Base-by-base conservation (phyloP, 2,888 invertebrate genomes). In the Pinctada fucata region DNA sequence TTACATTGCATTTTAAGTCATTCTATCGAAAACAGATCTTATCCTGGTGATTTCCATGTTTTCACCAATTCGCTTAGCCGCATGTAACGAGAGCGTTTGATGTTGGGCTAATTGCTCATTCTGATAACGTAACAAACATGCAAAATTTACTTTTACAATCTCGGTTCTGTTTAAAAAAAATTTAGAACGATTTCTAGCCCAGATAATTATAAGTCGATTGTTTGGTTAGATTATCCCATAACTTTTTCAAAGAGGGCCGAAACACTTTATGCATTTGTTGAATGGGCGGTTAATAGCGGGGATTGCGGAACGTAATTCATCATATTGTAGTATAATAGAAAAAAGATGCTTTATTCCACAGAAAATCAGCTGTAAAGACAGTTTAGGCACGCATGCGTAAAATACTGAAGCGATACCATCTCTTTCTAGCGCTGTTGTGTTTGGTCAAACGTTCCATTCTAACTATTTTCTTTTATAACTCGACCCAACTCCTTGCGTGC, bases 381-480 rank as follows among this genome's bases (percentile, higher is more conserved):
- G 74, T 74, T 65, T 31, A 63, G 65, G 74, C 48, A 74, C 49
- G 65, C 66, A 74, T 47, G 74, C 74, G 63, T 74, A 63, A 74
- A 74, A 74, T 74, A 48, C 65, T 74, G n/a, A 31, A 49, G 74
- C 63, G 74, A 74, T 74, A 74, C 58, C 58, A 74, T 74, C 74
- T n/a, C 48, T 66, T 13, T 31, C n/a, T 10, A 58, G 13, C 58
- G 13, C 58, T 13, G 58, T 10, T 13, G 58, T 10, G 8, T 58
- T 58, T 58, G 58, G 58, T 58, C 58, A 58, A 6, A 58, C 13
- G 58, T 58, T 31, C 31, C 58, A 58, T 58, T 13, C 58, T 13
- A 58, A 58, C 8, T 58, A 58, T 58, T 58, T 58, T 13, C 13
- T 58, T 58, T 58, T 13, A 58, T 10, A 58, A 13, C 58, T 13